Evolutionary conservation across 1,140 invertebrate genomes (phyloP), one percentile per base, ranked within the genome.

Genomic region (Varroa destructor): DNA sequence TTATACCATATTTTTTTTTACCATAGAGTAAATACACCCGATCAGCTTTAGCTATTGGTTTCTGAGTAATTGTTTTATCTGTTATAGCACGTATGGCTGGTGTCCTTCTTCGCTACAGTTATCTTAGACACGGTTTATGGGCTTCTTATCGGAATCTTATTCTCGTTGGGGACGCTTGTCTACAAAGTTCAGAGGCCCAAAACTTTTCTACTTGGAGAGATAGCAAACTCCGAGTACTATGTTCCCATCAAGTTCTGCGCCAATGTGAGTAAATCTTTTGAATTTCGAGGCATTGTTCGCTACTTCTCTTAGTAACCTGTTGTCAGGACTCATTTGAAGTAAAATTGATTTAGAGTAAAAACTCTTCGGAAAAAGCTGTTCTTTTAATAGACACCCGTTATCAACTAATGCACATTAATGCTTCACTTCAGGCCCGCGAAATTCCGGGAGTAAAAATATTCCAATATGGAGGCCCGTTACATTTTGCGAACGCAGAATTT

Each of bases 61-160:
- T 3, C 46, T 51, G 8, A 51, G 8, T 51, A 8, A 51, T 51
- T 3, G 8, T 51, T 51, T 46, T 57, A 43, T 73, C 37, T 56
- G 12, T 77, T 81, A 61, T 73, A 84, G 82, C 75, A 77, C 57
- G 80, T 83, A 43, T 85, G 84, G 83, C 64, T 83, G n/a, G 79
- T 84, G n/a, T 80, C 83, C n/a, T 84, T 82, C 73, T 37, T 80
- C 25, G 77, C 81, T 40, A 82, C 82, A 0, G 77, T 84, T 8
- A 74, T 84, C 12, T 75, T 83, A 43, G 83, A 84, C 77, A 82
- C 84, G n/a, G 82, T 81, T 55, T 76, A 80, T 58, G 84, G 84
- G 3, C 78, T 85, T 56, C 73, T 81, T 37, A 77, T 82, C 25
- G 82, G 82, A 12, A 77, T 85, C 8, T 76, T 79, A 4, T 82